Evolutionary conservation across 2,797 vertebrate genomes (phyloP), one percentile per base, ranked within the genome.

Genomic region (Paedocypris micromegethes): DNA sequence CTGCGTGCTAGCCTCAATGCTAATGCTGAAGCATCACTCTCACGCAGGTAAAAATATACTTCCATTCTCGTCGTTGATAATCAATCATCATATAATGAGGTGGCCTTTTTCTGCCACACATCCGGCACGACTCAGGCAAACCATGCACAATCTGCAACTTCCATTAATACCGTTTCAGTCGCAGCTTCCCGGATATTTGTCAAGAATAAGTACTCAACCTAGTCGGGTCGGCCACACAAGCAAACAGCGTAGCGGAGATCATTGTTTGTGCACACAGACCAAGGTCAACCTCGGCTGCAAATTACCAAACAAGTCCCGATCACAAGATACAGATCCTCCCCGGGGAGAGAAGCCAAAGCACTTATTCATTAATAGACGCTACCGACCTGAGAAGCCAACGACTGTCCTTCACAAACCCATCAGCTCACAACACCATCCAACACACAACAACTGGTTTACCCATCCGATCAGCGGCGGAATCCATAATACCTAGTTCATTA

Each of bases 131-230:
- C 66, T 23, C 23, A 23, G 63, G 63, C 46, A 66, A 74, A 64
- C 56, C 75, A 77, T 75, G 69, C 72, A 72, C 73, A 79, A 72
- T 71, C 61, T 68, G 52, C 56, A 55, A 57, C 74, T 76, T 56
- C 55, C 69, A 76, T 74, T 78, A 76, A 78, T 73, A 65, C 75
- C 73, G 76, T 75, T 76, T 76, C 72, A 78, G 57, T 23, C 44
- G 48, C 65, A 57, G 61, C 43, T 46, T 41, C 61, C 65, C 4
- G 63, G 66, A 65, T 61, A 78, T 79, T 74, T 54, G 72, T 78
- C 73, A 74, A 38, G 66, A 9, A 58, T 60, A 72, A 73, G 62
- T 42, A 56, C 37, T 7, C 51, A 68, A 66, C 59, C 56, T 59
- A 73, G 54, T 62, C 66, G n/a, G 49, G 58, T 47, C 8, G 52